Percentiles rank a stretch among this genome's conserved stretches.
Evolutionary conservation across 2,888 invertebrate genomes (phyloP).

Genomic region (Periphyllus acericola): DNA sequence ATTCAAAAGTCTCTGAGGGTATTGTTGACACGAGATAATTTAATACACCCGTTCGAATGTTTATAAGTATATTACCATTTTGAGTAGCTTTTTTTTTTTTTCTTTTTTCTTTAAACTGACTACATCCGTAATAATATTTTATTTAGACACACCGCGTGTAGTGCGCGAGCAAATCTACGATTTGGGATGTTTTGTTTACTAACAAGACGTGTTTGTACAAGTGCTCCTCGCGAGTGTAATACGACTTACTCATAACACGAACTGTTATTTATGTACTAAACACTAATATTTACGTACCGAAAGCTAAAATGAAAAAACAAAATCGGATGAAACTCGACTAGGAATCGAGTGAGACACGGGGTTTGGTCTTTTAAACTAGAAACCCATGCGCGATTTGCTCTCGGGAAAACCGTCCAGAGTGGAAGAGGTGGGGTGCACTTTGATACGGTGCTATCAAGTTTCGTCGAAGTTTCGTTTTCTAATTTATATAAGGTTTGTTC

Average conservation of each 20-base stretch:
- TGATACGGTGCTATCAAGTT: no score
- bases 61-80: neutral
- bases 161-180: neutral
- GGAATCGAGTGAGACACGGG: no score
- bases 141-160: neutral
- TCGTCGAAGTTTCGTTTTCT: no score
- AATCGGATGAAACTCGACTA: no score
- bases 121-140: neutral
- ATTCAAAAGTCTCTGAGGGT: neutral
- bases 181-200: neutral
- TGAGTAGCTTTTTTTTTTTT: no score
- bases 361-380: no score
- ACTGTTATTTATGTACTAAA: neutral
- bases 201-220: constrained; percentile 2
- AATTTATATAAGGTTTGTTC: no score
- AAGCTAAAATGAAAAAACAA: neutral
- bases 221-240: neutral
- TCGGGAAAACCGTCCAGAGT: no score
- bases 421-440: no score
- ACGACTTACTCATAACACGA: neutral
- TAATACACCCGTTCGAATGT: neutral
- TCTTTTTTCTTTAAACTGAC: neutral
- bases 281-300: neutral
- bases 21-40: neutral
- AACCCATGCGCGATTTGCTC: no score